A percentile compares a stretch with the other conserved stretches of the same genome.
Evolutionary conservation across 2,888 invertebrate genomes (phyloP).

Genomic region (Disparrhopalites patrizii): DNA sequence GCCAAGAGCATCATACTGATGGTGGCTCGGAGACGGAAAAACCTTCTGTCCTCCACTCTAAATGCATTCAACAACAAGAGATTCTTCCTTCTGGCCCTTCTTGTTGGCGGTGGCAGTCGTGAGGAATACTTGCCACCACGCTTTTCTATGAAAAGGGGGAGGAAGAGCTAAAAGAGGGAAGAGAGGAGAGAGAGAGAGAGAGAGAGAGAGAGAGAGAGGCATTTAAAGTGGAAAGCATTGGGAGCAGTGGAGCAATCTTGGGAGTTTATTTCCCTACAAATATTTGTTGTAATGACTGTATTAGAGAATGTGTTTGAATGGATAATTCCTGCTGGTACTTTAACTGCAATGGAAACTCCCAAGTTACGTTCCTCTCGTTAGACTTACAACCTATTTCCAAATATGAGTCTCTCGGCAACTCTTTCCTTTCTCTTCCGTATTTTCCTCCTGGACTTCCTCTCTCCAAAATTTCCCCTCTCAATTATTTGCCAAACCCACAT

Average conservation of each 20-base stretch:
- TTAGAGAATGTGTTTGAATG: background rate
- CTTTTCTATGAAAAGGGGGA: too few relatives aligned
- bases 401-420: slow-evolving; percentile 5
- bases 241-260: background rate
- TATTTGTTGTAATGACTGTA: background rate
- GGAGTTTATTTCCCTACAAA: slow-evolving; percentile 3
- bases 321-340: background rate
- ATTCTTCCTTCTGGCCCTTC: too few relatives aligned
- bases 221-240: background rate
- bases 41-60: too few relatives aligned
- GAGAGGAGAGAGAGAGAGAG: background rate
- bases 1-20: too few relatives aligned
- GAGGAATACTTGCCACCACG: too few relatives aligned
- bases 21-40: too few relatives aligned
- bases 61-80: too few relatives aligned
- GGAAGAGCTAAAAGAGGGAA: too few relatives aligned
- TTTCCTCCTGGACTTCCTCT: background rate
- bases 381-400: background rate
- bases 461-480: background rate
- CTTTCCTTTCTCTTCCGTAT: background rate
- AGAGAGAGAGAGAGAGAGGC: slow-evolving; percentile 3
- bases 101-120: too few relatives aligned
- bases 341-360: too few relatives aligned
- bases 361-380: background rate
- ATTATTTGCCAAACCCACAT: background rate